phyloP scores from a whole-genome alignment of 2,113 vertebrate genomes.

The Daphoenositta chrysoptera region DNA sequence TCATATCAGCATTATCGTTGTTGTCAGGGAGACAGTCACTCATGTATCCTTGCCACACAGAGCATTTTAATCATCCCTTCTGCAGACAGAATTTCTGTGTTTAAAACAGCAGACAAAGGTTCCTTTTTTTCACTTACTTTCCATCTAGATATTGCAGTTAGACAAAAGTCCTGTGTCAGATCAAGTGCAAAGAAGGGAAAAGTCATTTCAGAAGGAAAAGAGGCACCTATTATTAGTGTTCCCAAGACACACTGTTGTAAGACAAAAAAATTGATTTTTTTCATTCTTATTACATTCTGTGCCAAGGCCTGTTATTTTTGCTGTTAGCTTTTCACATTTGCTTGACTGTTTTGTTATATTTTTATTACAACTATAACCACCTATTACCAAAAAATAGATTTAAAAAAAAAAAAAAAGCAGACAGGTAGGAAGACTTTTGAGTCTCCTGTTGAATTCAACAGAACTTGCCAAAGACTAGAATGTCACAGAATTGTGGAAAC shows the following conservation, averaged over 20 bases:
- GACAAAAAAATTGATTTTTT: background rate
- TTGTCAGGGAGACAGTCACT: constrained; percentile 54
- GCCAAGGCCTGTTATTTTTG: background rate
- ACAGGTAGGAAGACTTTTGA: background rate
- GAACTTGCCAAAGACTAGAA: background rate
- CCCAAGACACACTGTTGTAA: background rate
- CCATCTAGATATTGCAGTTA: background rate
- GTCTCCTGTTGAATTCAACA: background rate
- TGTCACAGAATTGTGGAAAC: background rate
- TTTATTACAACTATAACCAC: background rate
- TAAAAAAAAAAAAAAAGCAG: too few relatives aligned
- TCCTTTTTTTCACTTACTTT: constrained; percentile 16
- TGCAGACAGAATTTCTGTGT: background rate
- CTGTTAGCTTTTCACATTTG: background rate
- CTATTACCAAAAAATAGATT: background rate
- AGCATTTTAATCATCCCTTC: constrained; percentile 28
- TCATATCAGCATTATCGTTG: background rate
- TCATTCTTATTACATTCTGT: background rate
- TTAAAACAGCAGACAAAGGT: background rate
- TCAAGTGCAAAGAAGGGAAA: background rate
- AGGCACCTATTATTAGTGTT: background rate
- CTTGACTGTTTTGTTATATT: background rate
- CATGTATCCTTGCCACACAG: background rate
- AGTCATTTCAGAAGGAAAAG: background rate
- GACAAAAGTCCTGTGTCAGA: background rate